Conservation (phyloP, 2,797 vertebrate genomes). For the Pogonophryne albipinna region DNA sequence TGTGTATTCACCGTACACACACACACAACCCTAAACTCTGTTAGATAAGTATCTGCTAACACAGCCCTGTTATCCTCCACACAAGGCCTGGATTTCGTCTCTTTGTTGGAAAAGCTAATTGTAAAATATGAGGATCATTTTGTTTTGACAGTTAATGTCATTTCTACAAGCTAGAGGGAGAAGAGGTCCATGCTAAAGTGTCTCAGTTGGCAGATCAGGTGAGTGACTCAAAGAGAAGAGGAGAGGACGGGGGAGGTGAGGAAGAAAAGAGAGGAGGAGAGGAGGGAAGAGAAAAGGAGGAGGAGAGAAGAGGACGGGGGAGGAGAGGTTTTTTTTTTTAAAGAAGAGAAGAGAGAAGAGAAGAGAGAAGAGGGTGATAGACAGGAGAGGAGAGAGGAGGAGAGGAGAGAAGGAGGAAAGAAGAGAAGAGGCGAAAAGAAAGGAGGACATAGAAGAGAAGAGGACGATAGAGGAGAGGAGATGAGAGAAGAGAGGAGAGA, state of each 20-base stretch:
- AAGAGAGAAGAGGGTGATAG: too few species aligned
- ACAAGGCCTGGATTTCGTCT: not conserved
- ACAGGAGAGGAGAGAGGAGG: too few species aligned
- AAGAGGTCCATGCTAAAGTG: not conserved
- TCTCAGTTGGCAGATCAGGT: slow-evolving; percentile 8
- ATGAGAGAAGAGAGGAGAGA: too few species aligned
- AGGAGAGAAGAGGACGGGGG: too few species aligned
- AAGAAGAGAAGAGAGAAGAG: too few species aligned
- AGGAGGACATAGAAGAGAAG: too few species aligned
- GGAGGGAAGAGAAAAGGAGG: too few species aligned
- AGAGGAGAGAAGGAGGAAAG: too few species aligned
- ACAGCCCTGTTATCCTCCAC: slow-evolving; percentile 12
- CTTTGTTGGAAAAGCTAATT: slow-evolving; percentile 17
- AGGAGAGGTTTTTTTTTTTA: too few species aligned
- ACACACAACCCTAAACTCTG: slow-evolving; percentile 13
- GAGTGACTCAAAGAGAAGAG: not conserved
- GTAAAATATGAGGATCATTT: slow-evolving; percentile 21
- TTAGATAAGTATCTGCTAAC: slow-evolving; percentile 30
- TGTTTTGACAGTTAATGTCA: slow-evolving; percentile 4
- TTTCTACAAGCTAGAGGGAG: not conserved
- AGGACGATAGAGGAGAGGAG: too few species aligned
- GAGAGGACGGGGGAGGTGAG: not conserved
- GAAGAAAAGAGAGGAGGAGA: not conserved
- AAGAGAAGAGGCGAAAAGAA: too few species aligned
- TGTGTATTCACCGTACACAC: not conserved